A percentile compares a stretch with the other conserved stretches of the same genome.
Evolutionary conservation across 2,888 invertebrate genomes (phyloP).

Genomic region (Elysia crispata): DNA sequence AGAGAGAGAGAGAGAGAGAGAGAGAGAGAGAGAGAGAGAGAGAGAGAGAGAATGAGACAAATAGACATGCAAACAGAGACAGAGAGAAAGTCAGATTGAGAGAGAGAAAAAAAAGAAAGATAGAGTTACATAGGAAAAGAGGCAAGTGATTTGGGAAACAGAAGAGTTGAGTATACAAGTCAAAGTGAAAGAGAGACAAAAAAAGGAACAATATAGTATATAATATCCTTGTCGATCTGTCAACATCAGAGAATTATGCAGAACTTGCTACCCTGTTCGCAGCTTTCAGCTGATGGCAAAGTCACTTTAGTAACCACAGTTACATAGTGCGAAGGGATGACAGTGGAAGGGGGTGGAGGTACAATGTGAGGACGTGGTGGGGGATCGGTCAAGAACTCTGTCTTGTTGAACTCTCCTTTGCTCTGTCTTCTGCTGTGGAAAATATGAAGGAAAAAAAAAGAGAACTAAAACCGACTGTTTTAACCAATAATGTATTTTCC

Average conservation of each 20-base stretch:
- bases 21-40: no score
- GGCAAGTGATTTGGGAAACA: no score
- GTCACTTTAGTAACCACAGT: conserved; percentile 37
- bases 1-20: not conserved
- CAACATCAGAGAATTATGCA: conserved; percentile 59
- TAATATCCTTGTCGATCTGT: no score
- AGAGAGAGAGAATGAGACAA: no score
- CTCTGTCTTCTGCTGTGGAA: conserved; percentile 26
- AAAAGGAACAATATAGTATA: not conserved
- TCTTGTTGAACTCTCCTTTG: conserved; percentile 41
- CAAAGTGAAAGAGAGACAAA: no score
- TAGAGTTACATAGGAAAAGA: no score
- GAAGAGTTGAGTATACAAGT: not conserved
- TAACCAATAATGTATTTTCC: no score
- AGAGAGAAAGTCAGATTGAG: no score
- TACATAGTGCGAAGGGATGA: conserved; percentile 61
- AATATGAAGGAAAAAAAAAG: not conserved
- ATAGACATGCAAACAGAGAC: no score
- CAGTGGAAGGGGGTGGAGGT: conserved; percentile 59
- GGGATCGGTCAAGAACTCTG: conserved; percentile 61
- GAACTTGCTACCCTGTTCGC: conserved; percentile 68
- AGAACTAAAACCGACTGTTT: no score
- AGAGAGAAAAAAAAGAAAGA: no score
- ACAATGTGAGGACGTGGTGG: conserved; percentile 64
- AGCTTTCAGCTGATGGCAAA: conserved; percentile 62